Evolutionary conservation across 2,888 invertebrate species (phyloP).

Genomic region (Cecidostiba fungosa): DNA sequence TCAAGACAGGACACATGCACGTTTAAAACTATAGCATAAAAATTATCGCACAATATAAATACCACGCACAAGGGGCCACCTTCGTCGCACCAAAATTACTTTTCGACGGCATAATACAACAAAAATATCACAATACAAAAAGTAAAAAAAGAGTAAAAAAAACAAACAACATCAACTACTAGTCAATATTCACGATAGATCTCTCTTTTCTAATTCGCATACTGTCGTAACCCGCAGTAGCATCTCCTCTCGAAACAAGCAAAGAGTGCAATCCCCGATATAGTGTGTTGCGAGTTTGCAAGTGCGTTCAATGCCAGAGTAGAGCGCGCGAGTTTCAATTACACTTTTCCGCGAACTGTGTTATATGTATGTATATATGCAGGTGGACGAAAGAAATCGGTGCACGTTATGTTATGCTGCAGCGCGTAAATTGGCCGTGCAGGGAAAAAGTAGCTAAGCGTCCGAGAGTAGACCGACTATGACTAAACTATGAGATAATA

Average conservation of each 20-base stretch:
- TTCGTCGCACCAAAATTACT: conserved; percentile 67
- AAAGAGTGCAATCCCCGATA: background rate
- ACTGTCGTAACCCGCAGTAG: background rate
- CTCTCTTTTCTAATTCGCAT: conserved; percentile 11
- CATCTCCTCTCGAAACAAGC: background rate
- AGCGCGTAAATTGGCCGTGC: background rate
- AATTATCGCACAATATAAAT: conserved; percentile 44
- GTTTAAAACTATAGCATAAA: background rate
- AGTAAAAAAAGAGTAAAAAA: background rate
- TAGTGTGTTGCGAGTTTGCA: background rate
- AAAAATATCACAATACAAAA: no score
- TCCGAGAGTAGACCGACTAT: conserved; percentile 41
- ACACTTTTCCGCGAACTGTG: background rate
- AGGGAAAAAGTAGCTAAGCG: background rate
- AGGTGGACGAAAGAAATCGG: background rate
- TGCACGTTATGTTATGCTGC: background rate
- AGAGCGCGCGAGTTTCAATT: background rate
- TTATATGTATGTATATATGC: background rate
- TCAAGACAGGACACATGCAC: background rate
- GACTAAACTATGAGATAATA: conserved; percentile 72
- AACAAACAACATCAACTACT: background rate
- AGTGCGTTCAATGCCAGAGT: background rate
- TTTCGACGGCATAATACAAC: conserved; percentile 57
- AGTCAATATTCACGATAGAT: background rate
- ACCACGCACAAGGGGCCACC: conserved; percentile 75